Evolutionary conservation across 2,797 vertebrate genomes (phyloP).

Genomic region (Macrochelys suwanniensis): DNA sequence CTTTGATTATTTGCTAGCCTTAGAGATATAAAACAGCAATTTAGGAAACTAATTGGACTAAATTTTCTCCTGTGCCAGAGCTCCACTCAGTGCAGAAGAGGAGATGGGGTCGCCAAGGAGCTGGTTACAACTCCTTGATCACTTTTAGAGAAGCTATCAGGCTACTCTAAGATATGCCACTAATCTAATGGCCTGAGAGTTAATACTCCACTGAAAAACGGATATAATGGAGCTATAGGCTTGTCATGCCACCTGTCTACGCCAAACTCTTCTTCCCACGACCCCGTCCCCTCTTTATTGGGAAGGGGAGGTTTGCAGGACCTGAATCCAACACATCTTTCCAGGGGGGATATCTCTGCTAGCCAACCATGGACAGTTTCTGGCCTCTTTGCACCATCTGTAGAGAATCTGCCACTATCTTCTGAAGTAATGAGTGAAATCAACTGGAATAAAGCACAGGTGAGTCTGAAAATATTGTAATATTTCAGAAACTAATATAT

Average conservation of each 20-base stretch:
- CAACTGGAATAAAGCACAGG: background rate
- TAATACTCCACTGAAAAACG: background rate
- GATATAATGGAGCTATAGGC: background rate
- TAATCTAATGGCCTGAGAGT: background rate
- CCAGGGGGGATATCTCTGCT: background rate
- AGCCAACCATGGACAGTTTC: background rate
- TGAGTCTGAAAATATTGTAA: background rate
- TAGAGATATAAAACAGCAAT: background rate
- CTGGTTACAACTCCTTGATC: too few species aligned
- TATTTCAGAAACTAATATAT: background rate
- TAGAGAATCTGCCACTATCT: background rate
- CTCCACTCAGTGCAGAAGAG: too few species aligned
- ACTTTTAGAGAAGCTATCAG: background rate
- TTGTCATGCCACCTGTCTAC: background rate
- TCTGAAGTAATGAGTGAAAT: background rate
- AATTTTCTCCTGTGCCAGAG: background rate
- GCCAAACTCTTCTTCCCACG: background rate
- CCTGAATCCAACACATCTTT: background rate
- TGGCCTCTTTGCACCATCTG: background rate
- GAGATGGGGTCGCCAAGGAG: too few species aligned
- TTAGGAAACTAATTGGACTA: background rate
- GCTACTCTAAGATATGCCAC: background rate
- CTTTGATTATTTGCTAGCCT: background rate
- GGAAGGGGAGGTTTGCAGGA: rapidly evolving
- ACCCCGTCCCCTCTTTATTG: background rate